Conservation (phyloP, 2,797 vertebrate species). For the Melanogrammus aeglefinus region DNA sequence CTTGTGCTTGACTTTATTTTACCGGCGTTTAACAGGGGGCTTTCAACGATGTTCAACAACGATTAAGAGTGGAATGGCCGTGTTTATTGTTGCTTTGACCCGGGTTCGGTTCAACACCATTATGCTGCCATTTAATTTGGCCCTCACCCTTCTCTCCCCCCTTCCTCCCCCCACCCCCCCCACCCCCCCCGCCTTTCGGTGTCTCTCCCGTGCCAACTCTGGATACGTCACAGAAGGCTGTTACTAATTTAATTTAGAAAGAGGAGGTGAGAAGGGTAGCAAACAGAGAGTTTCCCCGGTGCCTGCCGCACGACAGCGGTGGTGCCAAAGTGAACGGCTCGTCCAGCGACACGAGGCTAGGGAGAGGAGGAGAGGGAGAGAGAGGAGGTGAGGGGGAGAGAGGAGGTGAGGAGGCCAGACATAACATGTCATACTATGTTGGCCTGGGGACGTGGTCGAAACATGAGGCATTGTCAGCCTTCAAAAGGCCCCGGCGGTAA, state of each 20-base stretch:
- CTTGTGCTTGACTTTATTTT: neutral
- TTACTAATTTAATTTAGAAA: slow-evolving; percentile 74
- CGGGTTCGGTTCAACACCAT: neutral
- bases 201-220: slow-evolving; percentile 40
- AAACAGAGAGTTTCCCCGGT: slow-evolving; percentile 4
- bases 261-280: slow-evolving; percentile 64
- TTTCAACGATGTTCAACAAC: neutral
- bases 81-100: neutral
- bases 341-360: too few species aligned
- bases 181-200: slow-evolving; percentile 36
- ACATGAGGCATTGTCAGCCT: slow-evolving; percentile 69
- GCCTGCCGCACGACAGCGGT: slow-evolving; percentile 36
- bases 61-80: neutral
- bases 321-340: too few species aligned
- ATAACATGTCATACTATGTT: slow-evolving; percentile 47
- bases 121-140: neutral
- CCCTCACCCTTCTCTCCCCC: slow-evolving; percentile 26
- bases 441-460: slow-evolving; percentile 65
- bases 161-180: too few species aligned
- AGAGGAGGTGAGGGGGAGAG: neutral
- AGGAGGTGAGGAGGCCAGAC: slow-evolving; percentile 25
- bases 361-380: neutral
- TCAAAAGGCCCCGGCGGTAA: slow-evolving; percentile 73
- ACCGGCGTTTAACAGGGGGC: neutral
- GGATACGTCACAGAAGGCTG: slow-evolving; percentile 64